These are phyloP conservation scores for Crenuchus spilurus DNA, from an alignment of 2,797 vertebrate species.

Conservation along the genomic window DNA sequence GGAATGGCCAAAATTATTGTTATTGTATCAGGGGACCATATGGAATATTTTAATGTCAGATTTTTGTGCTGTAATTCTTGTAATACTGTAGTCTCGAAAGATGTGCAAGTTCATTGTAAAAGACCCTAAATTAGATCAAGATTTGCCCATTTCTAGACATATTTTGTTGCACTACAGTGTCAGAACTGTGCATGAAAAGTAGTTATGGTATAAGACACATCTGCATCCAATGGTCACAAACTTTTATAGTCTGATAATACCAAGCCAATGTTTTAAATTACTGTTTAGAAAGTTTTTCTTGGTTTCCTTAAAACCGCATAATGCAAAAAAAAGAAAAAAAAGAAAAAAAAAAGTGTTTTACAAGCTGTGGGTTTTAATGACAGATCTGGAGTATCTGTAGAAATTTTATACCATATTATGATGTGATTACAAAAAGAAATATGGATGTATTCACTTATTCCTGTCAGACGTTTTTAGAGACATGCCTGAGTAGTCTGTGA, in stretches of 20 bases:
- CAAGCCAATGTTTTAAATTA: conserved; percentile 6
- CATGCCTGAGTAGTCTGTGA: conserved; percentile 27
- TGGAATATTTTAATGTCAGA: background rate
- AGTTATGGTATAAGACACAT: conserved; percentile 32
- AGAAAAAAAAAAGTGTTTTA: conserved; percentile 27
- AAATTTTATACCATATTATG: conserved; percentile 36
- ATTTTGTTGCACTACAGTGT: conserved; percentile 16
- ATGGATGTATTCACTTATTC: conserved; percentile 27
- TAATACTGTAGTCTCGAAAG: background rate
- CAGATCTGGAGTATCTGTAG: conserved; percentile 27
- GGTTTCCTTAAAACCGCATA: no score
- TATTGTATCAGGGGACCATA: conserved; percentile 8
- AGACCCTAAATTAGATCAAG: background rate
- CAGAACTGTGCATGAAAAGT: conserved; percentile 21
- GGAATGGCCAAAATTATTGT: background rate
- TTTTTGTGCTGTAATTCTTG: background rate
- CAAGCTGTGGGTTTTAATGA: conserved; percentile 17
- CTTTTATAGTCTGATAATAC: conserved; percentile 34
- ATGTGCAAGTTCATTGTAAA: background rate
- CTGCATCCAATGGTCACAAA: conserved; percentile 25
- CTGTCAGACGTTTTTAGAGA: conserved; percentile 17
- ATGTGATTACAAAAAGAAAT: conserved; percentile 26
- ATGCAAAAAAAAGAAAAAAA: no score
- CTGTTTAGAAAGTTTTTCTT: no score
- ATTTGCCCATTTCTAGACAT: conserved; percentile 19